These are phyloP conservation scores for Philypnodon macrostomus DNA, from an alignment of 2,797 vertebrate genomes.

Conservation along the genomic window DNA sequence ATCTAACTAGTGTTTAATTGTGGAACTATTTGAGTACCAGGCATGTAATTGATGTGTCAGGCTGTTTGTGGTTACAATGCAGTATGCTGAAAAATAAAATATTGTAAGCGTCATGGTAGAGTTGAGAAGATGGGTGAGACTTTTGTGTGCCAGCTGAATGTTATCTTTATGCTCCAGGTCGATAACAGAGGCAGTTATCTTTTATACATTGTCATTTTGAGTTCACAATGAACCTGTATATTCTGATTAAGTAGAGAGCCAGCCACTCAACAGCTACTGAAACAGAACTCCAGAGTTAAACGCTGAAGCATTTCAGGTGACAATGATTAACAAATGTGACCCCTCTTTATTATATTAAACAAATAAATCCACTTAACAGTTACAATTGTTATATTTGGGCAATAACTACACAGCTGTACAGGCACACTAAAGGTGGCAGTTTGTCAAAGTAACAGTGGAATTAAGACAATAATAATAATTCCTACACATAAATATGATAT, in stretches of 20 bases:
- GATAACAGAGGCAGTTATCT: conserved; percentile 2
- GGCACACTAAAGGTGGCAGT: background rate
- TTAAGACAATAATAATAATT: too few relatives aligned
- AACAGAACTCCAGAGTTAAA: too few relatives aligned
- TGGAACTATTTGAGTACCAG: conserved; percentile 4
- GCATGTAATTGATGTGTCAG: conserved; percentile 21
- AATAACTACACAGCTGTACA: too few relatives aligned
- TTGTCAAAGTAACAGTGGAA: background rate
- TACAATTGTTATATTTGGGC: too few relatives aligned
- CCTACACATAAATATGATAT: background rate
- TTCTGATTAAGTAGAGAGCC: background rate
- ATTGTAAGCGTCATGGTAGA: background rate
- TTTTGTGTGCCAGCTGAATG: background rate
- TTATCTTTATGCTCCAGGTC: conserved; percentile 8
- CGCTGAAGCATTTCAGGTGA: too few relatives aligned
- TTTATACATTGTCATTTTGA: background rate
- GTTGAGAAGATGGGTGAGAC: background rate
- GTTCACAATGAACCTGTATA: background rate
- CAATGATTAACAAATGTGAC: too few relatives aligned
- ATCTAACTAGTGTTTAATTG: background rate
- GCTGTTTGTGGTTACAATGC: background rate
- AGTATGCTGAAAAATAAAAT: conserved; percentile 1
- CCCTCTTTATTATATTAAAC: conserved; percentile 1
- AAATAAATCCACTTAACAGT: too few relatives aligned
- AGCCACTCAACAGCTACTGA: too few relatives aligned